Conservation (phyloP, 2,888 invertebrate genomes). For the Ditula angustiorana region DNA sequence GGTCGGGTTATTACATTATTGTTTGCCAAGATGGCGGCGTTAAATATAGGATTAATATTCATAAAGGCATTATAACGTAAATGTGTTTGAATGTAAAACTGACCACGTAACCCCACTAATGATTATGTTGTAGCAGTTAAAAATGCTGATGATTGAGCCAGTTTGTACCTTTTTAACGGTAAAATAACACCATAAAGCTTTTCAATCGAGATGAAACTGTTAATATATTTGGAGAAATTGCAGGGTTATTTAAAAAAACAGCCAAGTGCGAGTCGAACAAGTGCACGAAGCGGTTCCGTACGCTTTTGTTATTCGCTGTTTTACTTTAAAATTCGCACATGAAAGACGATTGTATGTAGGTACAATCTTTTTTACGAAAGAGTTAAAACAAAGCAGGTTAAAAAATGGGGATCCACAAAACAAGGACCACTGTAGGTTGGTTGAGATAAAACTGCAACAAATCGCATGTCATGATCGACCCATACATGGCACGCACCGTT, state of each 20-base stretch:
- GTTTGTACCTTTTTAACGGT: conserved; percentile 27
- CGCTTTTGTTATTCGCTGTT: too few relatives aligned
- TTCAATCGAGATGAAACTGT: conserved; percentile 32
- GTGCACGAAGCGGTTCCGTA: too few relatives aligned
- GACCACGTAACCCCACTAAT: conserved; percentile 34
- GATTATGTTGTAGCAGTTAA: conserved; percentile 30
- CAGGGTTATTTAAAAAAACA: conserved; percentile 24
- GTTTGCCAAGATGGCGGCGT: conserved; percentile 34
- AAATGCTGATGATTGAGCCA: conserved; percentile 28
- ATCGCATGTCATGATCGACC: conserved; percentile 72
- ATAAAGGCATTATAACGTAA: conserved; percentile 25
- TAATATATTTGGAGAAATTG: conserved; percentile 29
- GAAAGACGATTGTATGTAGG: too few relatives aligned
- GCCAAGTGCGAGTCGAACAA: conserved; percentile 44
- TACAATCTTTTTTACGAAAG: too few relatives aligned
- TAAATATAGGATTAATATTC: conserved; percentile 38
- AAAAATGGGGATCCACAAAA: neutral
- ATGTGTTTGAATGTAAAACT: conserved; percentile 22
- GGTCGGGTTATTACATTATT: conserved; percentile 28
- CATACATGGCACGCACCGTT: conserved; percentile 74
- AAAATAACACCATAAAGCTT: conserved; percentile 31
- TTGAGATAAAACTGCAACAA: conserved; percentile 74
- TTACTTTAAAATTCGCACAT: too few relatives aligned
- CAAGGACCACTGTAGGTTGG: conserved; percentile 39
- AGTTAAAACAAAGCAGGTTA: too few relatives aligned